Conservation (phyloP, 2,888 invertebrate genomes). For the Coelopa pilipes region DNA sequence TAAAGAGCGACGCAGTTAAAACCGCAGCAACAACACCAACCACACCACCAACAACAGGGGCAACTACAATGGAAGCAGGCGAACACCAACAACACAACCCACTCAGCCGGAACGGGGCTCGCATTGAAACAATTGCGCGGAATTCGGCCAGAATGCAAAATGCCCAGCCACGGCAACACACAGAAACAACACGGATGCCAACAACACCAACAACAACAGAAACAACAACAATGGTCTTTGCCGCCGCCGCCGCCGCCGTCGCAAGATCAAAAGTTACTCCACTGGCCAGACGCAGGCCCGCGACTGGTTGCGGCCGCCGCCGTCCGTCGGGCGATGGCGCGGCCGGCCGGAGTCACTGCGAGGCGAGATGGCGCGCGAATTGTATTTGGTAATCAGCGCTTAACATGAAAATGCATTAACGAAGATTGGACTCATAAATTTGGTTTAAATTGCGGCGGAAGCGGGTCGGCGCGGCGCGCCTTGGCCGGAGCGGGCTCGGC, state of each 20-base stretch:
- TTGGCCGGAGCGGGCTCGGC: too few species aligned
- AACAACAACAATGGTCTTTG: too few species aligned
- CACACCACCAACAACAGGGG: too few species aligned
- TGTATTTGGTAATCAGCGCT: conserved; percentile 59
- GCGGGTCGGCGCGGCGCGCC: too few species aligned
- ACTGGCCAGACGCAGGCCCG: not conserved
- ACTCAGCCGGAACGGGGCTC: too few species aligned
- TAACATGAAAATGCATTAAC: conserved; percentile 67
- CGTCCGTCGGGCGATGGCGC: too few species aligned
- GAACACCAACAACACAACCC: too few species aligned
- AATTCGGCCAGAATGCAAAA: conserved; percentile 32
- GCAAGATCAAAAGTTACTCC: conserved; percentile 12
- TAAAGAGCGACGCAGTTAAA: not conserved
- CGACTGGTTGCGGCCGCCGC: not conserved
- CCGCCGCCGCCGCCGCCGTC: not conserved
- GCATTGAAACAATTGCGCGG: conserved; percentile 27
- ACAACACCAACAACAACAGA: too few species aligned
- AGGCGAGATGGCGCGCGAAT: conserved; percentile 40
- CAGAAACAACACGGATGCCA: too few species aligned
- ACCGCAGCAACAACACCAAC: too few species aligned
- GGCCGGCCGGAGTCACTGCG: not conserved
- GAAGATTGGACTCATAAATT: conserved; percentile 67
- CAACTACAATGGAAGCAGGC: too few species aligned
- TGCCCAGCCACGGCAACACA: not conserved
- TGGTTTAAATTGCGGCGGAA: conserved; percentile 37